Conservation (phyloP, 2,797 vertebrate species). For the Yasuhikotakia modesta region DNA sequence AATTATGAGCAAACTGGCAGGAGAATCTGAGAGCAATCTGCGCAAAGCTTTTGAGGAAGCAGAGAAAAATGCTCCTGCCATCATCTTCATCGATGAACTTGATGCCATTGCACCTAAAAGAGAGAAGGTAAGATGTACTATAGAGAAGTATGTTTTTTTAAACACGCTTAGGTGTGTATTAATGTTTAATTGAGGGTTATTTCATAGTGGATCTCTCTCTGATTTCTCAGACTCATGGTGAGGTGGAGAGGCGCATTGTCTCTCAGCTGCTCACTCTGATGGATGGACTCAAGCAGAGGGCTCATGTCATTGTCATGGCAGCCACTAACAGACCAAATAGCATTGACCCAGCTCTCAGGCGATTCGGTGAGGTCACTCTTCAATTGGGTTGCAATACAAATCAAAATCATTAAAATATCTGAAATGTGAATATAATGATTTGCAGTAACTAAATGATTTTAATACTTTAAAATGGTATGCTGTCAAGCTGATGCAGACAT, state of each 20-base stretch:
- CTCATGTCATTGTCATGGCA: conserved; percentile 98
- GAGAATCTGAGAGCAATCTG: conserved; percentile 98
- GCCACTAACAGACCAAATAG: conserved; percentile 99
- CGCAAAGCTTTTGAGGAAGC: conserved; percentile 99
- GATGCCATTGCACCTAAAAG: conserved; percentile 98
- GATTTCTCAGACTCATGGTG: conserved; percentile 88
- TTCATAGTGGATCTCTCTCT: neutral
- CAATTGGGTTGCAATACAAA: too few relatives aligned
- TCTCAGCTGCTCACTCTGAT: conserved; percentile 97
- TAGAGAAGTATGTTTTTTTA: too few relatives aligned
- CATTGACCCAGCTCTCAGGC: conserved; percentile 95
- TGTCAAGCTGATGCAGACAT: too few relatives aligned
- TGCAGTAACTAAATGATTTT: too few relatives aligned
- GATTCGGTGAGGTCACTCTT: conserved; percentile 84
- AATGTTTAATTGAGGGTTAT: neutral
- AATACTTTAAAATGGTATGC: too few relatives aligned
- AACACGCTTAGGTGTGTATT: conserved; percentile 56
- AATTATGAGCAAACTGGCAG: conserved; percentile 98
- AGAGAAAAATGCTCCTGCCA: conserved; percentile 97
- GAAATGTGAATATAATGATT: conserved; percentile 63
- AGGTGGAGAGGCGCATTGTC: conserved; percentile 96
- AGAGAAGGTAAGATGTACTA: conserved; percentile 86
- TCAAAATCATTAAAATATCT: too few relatives aligned
- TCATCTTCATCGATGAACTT: conserved; percentile 98
- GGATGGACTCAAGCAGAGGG: conserved; percentile 97